A percentile compares a stretch with the other conserved stretches of the same genome.
phyloP scores from a whole-genome alignment of 2,888 invertebrate genomes.

The Acleris cristana region DNA sequence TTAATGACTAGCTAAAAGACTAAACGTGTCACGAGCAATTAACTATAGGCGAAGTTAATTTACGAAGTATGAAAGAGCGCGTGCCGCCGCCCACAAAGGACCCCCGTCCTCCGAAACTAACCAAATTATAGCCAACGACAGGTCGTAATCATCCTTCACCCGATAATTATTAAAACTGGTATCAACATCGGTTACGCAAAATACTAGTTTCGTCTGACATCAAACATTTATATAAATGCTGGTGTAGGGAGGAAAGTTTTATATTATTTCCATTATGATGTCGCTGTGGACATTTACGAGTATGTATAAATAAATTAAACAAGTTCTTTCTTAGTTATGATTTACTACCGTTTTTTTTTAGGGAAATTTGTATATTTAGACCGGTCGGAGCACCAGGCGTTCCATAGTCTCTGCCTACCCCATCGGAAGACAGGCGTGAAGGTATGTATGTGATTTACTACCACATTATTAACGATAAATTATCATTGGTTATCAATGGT shows the following conservation, averaged over 20 bases:
- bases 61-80: slow-evolving; percentile 19
- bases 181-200: slow-evolving; percentile 7
- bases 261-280: background rate
- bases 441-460: too few relatives aligned
- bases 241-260: background rate
- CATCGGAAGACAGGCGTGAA: too few relatives aligned
- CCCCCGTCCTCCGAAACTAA: slow-evolving; percentile 24
- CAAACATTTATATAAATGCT: slow-evolving; percentile 2
- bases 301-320: background rate
- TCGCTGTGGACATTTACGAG: background rate
- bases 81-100: slow-evolving; percentile 16
- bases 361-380: too few relatives aligned
- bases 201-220: slow-evolving; percentile 8
- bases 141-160: slow-evolving; percentile 22
- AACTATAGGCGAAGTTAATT: slow-evolving; percentile 21
- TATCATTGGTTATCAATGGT: too few relatives aligned
- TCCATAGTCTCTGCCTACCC: too few relatives aligned
- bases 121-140: slow-evolving; percentile 26
- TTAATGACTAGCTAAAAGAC: slow-evolving; percentile 29
- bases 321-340: background rate
- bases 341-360: too few relatives aligned
- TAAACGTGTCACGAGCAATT: slow-evolving; percentile 26
- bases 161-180: slow-evolving; percentile 20
- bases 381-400: too few relatives aligned
- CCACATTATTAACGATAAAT: too few relatives aligned